These are phyloP conservation scores for Caenorhabditis latens DNA, from an alignment of 1,140 invertebrate species.

Conservation along the genomic window DNA sequence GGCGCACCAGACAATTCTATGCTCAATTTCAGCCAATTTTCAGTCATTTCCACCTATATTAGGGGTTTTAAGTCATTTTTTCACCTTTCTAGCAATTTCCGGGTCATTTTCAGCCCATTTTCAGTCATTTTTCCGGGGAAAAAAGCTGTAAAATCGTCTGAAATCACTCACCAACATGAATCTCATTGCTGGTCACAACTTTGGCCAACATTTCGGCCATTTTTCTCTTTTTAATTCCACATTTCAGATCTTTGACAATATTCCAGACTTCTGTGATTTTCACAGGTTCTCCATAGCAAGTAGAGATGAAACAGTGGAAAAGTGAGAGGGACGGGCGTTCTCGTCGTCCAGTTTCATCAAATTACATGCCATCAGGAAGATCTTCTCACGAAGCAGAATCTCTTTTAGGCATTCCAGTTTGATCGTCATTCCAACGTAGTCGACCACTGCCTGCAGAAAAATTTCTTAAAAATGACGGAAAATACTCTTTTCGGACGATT, in stretches of 20 bases:
- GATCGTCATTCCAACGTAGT: not conserved
- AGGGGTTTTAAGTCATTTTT: too few species aligned
- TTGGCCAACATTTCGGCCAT: constrained; percentile 37
- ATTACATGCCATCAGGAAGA: constrained; percentile 16
- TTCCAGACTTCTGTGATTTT: not conserved
- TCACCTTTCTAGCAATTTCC: too few species aligned
- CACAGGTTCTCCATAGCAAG: not conserved
- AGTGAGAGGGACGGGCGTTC: not conserved
- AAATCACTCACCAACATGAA: not conserved
- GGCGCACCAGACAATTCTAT: too few species aligned
- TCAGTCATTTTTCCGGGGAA: too few species aligned
- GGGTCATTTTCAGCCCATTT: too few species aligned
- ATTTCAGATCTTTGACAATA: not conserved
- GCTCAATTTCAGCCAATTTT: too few species aligned
- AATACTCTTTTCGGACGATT: too few species aligned
- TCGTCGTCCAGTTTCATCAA: not conserved
- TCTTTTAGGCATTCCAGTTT: not conserved
- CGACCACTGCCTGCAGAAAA: constrained; percentile 12
- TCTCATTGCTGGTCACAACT: constrained; percentile 2
- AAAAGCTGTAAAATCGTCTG: too few species aligned
- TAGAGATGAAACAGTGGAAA: not conserved
- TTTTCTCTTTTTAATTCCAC: not conserved
- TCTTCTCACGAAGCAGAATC: not conserved
- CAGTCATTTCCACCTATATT: too few species aligned
- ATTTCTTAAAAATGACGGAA: too few species aligned